These are phyloP conservation scores for Incurvaria masculella DNA, from an alignment of 2,888 invertebrate genomes.

Conservation along the genomic window DNA sequence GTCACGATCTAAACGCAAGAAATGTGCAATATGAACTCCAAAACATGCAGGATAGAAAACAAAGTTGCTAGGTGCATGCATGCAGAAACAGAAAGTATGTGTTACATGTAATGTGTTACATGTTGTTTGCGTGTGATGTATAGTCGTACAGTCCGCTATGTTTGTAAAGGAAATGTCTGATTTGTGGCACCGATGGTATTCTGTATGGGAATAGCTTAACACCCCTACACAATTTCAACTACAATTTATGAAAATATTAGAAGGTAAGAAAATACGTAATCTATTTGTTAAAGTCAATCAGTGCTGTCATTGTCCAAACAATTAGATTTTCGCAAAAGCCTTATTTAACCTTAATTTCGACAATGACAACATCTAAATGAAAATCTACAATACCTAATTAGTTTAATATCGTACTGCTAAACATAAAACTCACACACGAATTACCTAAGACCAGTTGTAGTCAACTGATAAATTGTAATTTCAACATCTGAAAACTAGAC, in stretches of 20 bases:
- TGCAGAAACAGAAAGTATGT: background rate
- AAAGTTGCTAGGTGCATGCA: background rate
- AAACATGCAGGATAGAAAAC: background rate
- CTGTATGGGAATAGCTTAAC: too few relatives aligned
- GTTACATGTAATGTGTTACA: background rate
- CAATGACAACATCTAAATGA: background rate
- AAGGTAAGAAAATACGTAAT: constrained; percentile 1
- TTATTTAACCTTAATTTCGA: too few relatives aligned
- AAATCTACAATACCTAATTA: background rate
- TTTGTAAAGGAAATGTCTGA: too few relatives aligned
- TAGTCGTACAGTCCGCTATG: too few relatives aligned
- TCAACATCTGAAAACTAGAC: background rate
- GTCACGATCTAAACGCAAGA: background rate
- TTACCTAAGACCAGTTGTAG: background rate
- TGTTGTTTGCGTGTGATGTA: constrained; percentile 23
- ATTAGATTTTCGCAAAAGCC: too few relatives aligned
- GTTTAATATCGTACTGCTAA: background rate
- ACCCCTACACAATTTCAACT: too few relatives aligned
- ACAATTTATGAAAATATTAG: constrained; percentile 7
- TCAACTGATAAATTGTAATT: background rate
- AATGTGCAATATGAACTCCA: background rate
- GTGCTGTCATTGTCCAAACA: too few relatives aligned
- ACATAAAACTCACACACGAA: background rate
- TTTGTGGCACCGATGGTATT: too few relatives aligned
- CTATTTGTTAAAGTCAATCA: constrained; percentile 27